These are phyloP conservation scores for Thecophora atra DNA, from an alignment of 2,888 invertebrate genomes.

Conservation along the genomic window DNA sequence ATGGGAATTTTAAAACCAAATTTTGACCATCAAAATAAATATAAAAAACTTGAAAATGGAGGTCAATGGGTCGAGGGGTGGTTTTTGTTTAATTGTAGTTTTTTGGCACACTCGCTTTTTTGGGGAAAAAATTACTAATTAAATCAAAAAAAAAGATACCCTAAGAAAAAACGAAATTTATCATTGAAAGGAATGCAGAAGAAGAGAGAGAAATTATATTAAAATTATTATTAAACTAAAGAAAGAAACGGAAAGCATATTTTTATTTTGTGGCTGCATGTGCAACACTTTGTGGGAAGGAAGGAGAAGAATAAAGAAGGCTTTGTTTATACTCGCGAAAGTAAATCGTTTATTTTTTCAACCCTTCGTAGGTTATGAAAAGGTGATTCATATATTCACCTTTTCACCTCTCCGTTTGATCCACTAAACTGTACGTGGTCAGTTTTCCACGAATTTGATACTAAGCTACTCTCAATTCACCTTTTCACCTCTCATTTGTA, in stretches of 20 bases:
- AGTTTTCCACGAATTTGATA: no score
- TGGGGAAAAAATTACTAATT: conserved; percentile 42
- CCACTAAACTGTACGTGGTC: no score
- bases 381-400: no score
- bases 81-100: conserved; percentile 2
- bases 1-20: neutral
- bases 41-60: neutral
- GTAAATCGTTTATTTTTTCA: no score
- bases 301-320: neutral
- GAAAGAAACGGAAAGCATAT: neutral
- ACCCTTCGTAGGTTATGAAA: no score
- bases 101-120: conserved; percentile 56
- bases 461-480: no score
- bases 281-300: neutral
- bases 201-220: neutral
- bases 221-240: no score
- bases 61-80: neutral
- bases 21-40: neutral
- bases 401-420: no score
- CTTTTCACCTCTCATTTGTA: no score
- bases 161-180: neutral
- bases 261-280: neutral
- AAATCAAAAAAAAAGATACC: neutral
- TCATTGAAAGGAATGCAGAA: neutral
- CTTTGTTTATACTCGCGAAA: neutral